phyloP scores from a whole-genome alignment of 2,888 invertebrate genomes.

The Nesidiocoris tenuis region DNA sequence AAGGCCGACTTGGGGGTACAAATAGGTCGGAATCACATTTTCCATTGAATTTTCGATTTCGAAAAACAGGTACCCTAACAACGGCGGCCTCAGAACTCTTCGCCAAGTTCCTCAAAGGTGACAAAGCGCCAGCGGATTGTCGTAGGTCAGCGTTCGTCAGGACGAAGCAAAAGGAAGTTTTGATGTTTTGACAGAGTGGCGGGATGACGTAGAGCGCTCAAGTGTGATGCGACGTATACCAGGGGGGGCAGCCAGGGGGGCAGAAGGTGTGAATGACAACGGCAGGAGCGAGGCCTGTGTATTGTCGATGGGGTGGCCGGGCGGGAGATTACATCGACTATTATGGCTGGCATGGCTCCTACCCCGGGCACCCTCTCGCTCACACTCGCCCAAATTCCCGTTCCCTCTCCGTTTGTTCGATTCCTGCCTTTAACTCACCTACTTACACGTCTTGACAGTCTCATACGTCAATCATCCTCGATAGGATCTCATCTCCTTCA shows the following conservation, averaged over 20 bases:
- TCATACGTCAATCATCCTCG: neutral
- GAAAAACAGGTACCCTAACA: no score
- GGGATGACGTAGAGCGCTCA: neutral
- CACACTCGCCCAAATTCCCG: neutral
- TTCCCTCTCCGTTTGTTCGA: neutral
- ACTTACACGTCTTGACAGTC: neutral
- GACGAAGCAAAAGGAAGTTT: neutral
- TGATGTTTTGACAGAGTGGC: neutral
- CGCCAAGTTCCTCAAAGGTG: no score
- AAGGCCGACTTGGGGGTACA: no score
- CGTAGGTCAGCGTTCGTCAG: neutral
- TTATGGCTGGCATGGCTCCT: constrained; percentile 4
- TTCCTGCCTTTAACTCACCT: neutral
- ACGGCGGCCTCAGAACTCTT: no score
- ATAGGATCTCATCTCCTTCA: neutral
- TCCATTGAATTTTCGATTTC: no score
- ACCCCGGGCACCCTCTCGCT: neutral
- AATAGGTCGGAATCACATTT: no score
- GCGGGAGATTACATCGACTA: constrained; percentile 38
- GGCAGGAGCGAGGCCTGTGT: constrained; percentile 1
- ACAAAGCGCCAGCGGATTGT: no score
- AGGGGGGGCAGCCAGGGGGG: neutral
- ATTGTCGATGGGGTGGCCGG: constrained; percentile 2
- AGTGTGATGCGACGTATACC: neutral
- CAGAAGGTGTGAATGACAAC: neutral